Evolutionary conservation across 2,113 vertebrate species (phyloP).

Genomic region (Sapajus apella): DNA sequence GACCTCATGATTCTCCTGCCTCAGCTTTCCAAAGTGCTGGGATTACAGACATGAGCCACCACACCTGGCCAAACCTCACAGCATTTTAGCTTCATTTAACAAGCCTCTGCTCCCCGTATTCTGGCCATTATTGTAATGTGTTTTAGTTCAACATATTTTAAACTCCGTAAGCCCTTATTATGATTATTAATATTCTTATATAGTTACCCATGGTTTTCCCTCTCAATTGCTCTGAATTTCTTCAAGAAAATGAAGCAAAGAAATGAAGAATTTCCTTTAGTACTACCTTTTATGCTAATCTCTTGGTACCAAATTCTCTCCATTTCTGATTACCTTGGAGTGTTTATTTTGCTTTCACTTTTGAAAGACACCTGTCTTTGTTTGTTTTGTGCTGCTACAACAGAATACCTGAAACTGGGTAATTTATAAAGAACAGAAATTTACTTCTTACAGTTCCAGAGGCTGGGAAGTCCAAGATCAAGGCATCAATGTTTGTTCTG

Average conservation of each 20-base stretch:
- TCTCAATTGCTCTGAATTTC: neutral
- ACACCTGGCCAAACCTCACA: neutral
- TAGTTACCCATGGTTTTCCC: neutral
- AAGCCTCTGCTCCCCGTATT: neutral
- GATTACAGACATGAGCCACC: neutral
- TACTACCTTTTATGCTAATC: neutral
- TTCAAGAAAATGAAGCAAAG: too few species aligned
- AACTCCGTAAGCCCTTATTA: neutral
- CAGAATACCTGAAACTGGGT: neutral
- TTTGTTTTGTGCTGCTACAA: neutral
- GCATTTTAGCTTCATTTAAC: neutral
- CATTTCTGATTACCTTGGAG: neutral
- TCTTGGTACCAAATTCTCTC: neutral
- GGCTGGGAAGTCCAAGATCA: neutral
- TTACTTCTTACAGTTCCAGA: neutral
- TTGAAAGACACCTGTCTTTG: neutral
- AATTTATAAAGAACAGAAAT: neutral
- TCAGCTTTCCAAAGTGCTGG: too few species aligned
- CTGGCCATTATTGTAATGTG: neutral
- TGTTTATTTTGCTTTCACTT: constrained; percentile 11
- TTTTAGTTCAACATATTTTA: neutral
- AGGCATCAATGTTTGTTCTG: neutral
- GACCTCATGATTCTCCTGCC: too few species aligned
- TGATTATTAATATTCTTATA: neutral
- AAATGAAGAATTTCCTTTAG: neutral